Conservation (phyloP, 2,797 vertebrate species). For the Sebastes diaconus region DNA sequence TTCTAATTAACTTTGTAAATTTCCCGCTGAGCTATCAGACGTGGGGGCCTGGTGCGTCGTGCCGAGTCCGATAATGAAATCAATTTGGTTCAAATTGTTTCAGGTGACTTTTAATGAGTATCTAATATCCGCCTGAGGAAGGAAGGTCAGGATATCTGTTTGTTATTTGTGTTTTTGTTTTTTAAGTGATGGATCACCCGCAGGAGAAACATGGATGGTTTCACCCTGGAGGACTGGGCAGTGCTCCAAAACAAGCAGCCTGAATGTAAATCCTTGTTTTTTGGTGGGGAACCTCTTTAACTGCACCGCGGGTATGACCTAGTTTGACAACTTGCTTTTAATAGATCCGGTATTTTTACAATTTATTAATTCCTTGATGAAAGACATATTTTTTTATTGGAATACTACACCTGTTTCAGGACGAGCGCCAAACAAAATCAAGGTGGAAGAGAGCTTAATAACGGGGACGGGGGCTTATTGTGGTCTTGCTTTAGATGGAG, state of each 20-base stretch:
- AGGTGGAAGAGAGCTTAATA: conserved; percentile 13
- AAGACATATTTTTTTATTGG: neutral
- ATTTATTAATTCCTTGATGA: conserved; percentile 40
- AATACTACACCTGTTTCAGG: conserved; percentile 20
- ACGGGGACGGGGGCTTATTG: conserved; percentile 16
- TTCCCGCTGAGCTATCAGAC: conserved; percentile 96
- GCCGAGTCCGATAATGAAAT: conserved; percentile 97
- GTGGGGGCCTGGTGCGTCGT: conserved; percentile 77
- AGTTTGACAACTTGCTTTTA: conserved; percentile 63
- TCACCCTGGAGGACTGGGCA: conserved; percentile 65
- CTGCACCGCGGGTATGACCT: conserved; percentile 63
- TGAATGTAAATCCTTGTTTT: conserved; percentile 72
- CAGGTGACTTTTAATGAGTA: conserved; percentile 86
- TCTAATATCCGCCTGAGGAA: conserved; percentile 80
- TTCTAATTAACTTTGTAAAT: conserved; percentile 95
- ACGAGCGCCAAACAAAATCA: conserved; percentile 4
- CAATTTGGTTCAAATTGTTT: conserved; percentile 93
- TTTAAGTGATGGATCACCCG: conserved; percentile 75
- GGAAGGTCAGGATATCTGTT: conserved; percentile 82
- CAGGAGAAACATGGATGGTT: conserved; percentile 71
- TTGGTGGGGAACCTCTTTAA: conserved; percentile 67
- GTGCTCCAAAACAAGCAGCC: conserved; percentile 75
- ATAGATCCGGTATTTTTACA: conserved; percentile 33
- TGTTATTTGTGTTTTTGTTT: conserved; percentile 65
- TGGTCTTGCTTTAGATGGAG: conserved; percentile 48